These are phyloP conservation scores for Philypnodon macrostomus DNA, from an alignment of 2,797 vertebrate genomes.

Conservation along the genomic window DNA sequence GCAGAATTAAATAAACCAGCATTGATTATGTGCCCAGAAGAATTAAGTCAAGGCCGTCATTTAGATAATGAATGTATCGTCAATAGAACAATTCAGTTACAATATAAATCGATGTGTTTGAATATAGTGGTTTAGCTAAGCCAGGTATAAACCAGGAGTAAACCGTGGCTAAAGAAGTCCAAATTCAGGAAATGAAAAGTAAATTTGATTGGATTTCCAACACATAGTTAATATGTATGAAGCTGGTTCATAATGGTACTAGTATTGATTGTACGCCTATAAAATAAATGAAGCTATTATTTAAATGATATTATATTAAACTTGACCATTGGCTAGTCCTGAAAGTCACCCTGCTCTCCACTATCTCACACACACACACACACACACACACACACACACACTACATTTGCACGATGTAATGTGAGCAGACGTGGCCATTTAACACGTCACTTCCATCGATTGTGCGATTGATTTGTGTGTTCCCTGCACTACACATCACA, in stretches of 20 bases:
- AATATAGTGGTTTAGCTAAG: no score
- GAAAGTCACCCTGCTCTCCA: constrained; percentile 18
- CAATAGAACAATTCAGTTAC: no score
- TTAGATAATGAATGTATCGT: no score
- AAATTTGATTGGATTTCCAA: no score
- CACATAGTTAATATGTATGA: background rate
- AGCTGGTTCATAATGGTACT: background rate
- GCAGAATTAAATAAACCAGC: no score
- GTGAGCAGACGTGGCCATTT: constrained; percentile 35
- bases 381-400: background rate
- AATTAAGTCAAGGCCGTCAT: no score
- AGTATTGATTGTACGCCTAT: constrained; percentile 7
- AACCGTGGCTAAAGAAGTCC: no score
- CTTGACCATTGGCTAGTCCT: constrained; percentile 2
- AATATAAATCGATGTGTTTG: no score
- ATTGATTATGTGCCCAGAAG: no score
- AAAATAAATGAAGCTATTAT: constrained; percentile 6
- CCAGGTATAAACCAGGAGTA: no score
- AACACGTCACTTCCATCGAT: constrained; percentile 44
- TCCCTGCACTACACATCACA: constrained; percentile 29
- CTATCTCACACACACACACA: background rate
- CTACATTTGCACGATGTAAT: constrained; percentile 9
- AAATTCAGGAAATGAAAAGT: no score
- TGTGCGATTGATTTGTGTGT: constrained; percentile 50
- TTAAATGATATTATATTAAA: no score